These are phyloP conservation scores for Cossypha polioptera DNA, from an alignment of 2,797 vertebrate genomes.

Conservation along the genomic window DNA sequence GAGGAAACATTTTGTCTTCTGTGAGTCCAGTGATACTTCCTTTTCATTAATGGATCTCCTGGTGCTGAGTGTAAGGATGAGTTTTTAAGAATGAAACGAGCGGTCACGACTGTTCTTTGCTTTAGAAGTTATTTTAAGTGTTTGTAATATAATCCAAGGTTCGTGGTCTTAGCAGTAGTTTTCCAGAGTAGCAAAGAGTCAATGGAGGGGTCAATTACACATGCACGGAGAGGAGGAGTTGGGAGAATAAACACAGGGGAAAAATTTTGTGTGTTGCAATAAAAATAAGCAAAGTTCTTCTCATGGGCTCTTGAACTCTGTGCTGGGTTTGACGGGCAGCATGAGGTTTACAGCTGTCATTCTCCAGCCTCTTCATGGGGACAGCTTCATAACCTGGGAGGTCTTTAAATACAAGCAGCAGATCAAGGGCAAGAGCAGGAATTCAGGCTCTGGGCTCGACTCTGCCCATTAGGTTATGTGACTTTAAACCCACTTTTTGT, in stretches of 20 bases:
- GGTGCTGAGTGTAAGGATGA: neutral
- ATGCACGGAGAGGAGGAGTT: neutral
- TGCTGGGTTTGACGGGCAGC: neutral
- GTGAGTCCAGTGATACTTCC: neutral
- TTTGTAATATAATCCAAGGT: neutral
- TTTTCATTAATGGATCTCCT: neutral
- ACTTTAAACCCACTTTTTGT: neutral
- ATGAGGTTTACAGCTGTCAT: conserved; percentile 26
- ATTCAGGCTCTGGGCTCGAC: neutral
- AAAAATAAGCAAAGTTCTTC: conserved; percentile 6
- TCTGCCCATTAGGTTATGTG: neutral
- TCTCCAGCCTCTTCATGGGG: neutral
- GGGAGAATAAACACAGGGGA: neutral
- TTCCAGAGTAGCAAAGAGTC: neutral
- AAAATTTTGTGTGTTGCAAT: neutral
- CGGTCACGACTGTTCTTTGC: neutral
- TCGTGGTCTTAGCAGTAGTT: neutral
- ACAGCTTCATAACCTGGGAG: conserved; percentile 4
- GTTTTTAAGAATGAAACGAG: neutral
- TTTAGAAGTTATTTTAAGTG: neutral
- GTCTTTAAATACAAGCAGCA: conserved; percentile 1
- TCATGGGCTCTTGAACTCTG: neutral
- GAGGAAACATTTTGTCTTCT: neutral
- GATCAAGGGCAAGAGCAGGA: conserved; percentile 24
- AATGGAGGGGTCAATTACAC: neutral